phyloP scores from a whole-genome alignment of 2,888 invertebrate species.

The Clitarchus hookeri region DNA sequence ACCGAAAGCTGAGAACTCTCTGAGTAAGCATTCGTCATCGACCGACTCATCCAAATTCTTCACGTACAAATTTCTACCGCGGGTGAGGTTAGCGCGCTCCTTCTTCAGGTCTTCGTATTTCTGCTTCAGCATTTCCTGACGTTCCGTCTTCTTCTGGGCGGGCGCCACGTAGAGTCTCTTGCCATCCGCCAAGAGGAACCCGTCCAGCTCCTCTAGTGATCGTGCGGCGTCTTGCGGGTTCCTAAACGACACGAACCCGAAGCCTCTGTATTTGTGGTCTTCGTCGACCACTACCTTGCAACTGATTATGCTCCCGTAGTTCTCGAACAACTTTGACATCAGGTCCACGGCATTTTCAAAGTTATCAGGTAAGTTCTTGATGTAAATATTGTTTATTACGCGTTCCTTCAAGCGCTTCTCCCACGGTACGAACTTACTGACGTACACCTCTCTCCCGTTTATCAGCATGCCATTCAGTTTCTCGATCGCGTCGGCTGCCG shows the following conservation, averaged over 20 bases:
- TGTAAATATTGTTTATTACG: slow-evolving; percentile 65
- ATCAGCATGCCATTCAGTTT: slow-evolving; percentile 68
- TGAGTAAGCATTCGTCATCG: slow-evolving; percentile 66
- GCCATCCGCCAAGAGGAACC: slow-evolving; percentile 50
- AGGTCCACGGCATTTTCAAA: slow-evolving; percentile 56
- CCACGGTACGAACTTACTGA: slow-evolving; percentile 64
- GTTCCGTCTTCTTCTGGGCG: slow-evolving; percentile 65
- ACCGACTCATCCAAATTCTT: slow-evolving; percentile 74
- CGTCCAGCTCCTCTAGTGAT: slow-evolving; percentile 60
- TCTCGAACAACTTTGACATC: slow-evolving; percentile 57
- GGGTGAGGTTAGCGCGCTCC: slow-evolving; percentile 59
- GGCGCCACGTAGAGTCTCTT: slow-evolving; percentile 61
- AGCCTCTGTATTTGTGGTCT: slow-evolving; percentile 59
- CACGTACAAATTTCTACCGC: slow-evolving; percentile 72
- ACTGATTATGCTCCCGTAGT: slow-evolving; percentile 57
- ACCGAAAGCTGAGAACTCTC: slow-evolving; percentile 69
- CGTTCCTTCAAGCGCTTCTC: slow-evolving; percentile 60
- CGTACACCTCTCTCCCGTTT: slow-evolving; percentile 63
- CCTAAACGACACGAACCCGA: slow-evolving; percentile 66
- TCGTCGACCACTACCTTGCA: slow-evolving; percentile 56
- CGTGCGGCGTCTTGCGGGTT: slow-evolving; percentile 61
- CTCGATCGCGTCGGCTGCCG: slow-evolving; percentile 61
- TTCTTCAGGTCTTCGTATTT: slow-evolving; percentile 56
- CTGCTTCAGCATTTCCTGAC: slow-evolving; percentile 63
- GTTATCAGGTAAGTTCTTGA: slow-evolving; percentile 65